Conservation (phyloP, 2,797 vertebrate species). For the Nannoperca australis region DNA sequence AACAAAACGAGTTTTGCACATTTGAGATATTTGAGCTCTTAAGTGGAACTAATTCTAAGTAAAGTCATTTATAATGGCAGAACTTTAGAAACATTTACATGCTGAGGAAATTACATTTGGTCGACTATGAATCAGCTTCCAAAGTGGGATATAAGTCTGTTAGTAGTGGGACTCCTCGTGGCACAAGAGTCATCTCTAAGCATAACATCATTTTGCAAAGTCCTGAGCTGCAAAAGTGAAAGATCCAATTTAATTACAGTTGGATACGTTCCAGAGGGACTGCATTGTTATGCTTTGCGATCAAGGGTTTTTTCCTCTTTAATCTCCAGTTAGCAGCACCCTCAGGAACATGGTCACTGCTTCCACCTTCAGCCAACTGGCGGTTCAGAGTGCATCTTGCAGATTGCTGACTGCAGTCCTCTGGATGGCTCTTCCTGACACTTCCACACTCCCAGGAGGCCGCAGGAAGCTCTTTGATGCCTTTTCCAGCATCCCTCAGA, state of each 20-base stretch:
- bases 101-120: background rate
- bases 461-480: constrained; percentile 45
- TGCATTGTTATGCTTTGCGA: constrained; percentile 44
- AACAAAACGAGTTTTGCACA: constrained; percentile 3
- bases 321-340: constrained; percentile 50
- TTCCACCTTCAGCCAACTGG: constrained; percentile 26
- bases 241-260: constrained; percentile 33
- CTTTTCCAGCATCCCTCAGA: constrained; percentile 72
- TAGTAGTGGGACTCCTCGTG: background rate
- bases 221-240: constrained; percentile 19
- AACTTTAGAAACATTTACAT: constrained; percentile 1
- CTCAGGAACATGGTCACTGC: constrained; percentile 22
- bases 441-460: constrained; percentile 19
- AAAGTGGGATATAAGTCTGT: background rate
- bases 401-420: constrained; percentile 75
- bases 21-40: constrained; percentile 10
- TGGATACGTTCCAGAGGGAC: constrained; percentile 37
- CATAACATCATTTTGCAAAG: constrained; percentile 24
- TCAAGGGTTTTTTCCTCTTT: constrained; percentile 48
- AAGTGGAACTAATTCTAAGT: background rate
- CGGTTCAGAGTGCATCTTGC: constrained; percentile 65
- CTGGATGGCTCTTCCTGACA: constrained; percentile 59
- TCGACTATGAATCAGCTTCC: background rate
- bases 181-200: background rate
- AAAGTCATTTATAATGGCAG: background rate